Evolutionary conservation across 2,113 vertebrate genomes (phyloP), one percentile per base, ranked within the genome.

Genomic region (Cottus gobio): DNA sequence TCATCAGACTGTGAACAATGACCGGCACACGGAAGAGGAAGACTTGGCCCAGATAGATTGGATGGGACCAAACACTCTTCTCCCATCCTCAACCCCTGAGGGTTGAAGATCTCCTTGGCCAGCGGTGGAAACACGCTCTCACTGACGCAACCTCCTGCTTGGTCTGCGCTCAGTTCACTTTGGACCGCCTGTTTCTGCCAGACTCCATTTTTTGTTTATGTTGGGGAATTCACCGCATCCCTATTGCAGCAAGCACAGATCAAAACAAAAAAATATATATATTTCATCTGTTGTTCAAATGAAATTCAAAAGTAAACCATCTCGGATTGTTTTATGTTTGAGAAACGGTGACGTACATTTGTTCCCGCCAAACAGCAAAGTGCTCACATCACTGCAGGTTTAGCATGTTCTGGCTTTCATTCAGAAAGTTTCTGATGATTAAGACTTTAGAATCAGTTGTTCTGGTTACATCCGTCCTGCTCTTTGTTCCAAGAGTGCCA

Each of bases 91-190:
- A 24, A 28, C 10, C 24, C 71, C 60, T 24, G 30, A 60, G 62
- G 66, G 70, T 36, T 18, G n/a, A n/a, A 1, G 2, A 8, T 77
- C 56, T 75, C 56, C 15, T 28, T 31, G 28, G 36, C 7, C 72
- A 58, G 75, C 4, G 26, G 68, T 70, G 26, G 31, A 71, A 79
- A 66, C n/a, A 31, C 31, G 5, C n/a, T 13, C 42, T 62, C 48
- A 52, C 75, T 83, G 80, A 88, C 77, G 77, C 69, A 84, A 71
- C 64, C 79, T 68, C 72, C 61, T 34, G 44, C 71, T 61, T 2
- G n/a, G 13, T 71, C 75, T 85, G 36, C 20, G 10, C 71, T 77
- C 61, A 78, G 74, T 90, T 91, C 75, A 71, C 67, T 79, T 76
- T 48, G 39, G 71, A 36, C 48, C 12, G 18, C 75, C 67, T 67